These are phyloP conservation scores for Bombyx mandarina DNA, from an alignment of 1,140 invertebrate species.

Conservation along the genomic window DNA sequence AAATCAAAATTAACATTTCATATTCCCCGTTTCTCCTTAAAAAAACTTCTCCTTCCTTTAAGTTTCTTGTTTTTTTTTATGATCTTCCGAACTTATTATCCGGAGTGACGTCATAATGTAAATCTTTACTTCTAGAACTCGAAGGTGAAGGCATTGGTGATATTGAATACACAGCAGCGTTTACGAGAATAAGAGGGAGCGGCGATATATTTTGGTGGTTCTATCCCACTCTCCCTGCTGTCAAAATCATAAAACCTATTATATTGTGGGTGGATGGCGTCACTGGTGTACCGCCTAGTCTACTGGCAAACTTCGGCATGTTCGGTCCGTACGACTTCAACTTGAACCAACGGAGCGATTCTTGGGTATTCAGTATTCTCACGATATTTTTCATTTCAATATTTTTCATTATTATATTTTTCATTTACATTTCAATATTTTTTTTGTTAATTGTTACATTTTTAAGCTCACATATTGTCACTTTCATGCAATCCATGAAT, in stretches of 20 bases:
- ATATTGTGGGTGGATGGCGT: conserved; percentile 50
- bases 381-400: too few species aligned
- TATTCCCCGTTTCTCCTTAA: too few species aligned
- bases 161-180: conserved; percentile 28
- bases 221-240: conserved; percentile 21
- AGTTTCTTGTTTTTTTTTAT: too few species aligned
- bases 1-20: too few species aligned
- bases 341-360: conserved; percentile 31
- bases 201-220: conserved; percentile 64
- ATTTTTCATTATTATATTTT: too few species aligned
- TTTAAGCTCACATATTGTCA: too few species aligned
- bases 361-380: conserved; percentile 33
- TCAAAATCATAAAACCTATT: conserved; percentile 20
- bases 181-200: conserved; percentile 26
- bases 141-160: conserved; percentile 29
- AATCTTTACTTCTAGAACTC: conserved; percentile 21
- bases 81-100: too few species aligned
- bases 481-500: too few species aligned
- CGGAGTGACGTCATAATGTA: too few species aligned
- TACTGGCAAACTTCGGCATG: conserved; percentile 50
- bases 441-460: too few species aligned
- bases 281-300: conserved; percentile 36
- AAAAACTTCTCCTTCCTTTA: too few species aligned
- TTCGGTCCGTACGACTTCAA: conserved; percentile 47
- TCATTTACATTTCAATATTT: too few species aligned